Conservation (phyloP, 1,140 invertebrate genomes). For the Lutraria rhynchaena region DNA sequence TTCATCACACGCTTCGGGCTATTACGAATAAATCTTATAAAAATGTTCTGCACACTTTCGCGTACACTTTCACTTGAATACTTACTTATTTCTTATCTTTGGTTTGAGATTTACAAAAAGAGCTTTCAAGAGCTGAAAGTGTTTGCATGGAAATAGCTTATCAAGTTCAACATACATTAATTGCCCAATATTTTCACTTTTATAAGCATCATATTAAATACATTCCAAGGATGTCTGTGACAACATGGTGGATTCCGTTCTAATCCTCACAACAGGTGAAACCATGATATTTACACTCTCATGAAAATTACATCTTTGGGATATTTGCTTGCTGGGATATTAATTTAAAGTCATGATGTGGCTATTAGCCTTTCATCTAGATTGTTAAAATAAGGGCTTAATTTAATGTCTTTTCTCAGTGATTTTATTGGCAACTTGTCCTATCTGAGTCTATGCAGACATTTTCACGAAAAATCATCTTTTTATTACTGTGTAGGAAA, state of each 20-base stretch:
- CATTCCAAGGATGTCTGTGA: constrained; percentile 17
- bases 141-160: too few relatives aligned
- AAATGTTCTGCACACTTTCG: too few relatives aligned
- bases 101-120: too few relatives aligned
- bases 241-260: neutral
- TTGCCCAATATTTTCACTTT: too few relatives aligned
- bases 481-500: too few relatives aligned
- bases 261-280: constrained; percentile 29
- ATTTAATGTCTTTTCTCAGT: constrained; percentile 14
- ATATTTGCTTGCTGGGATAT: constrained; percentile 22
- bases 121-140: too few relatives aligned
- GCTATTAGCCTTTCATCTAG: constrained; percentile 19
- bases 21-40: too few relatives aligned
- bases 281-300: constrained; percentile 28
- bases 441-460: constrained; percentile 11
- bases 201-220: neutral
- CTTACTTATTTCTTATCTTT: too few relatives aligned
- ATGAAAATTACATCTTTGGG: constrained; percentile 21
- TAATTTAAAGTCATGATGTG: constrained; percentile 7
- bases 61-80: too few relatives aligned
- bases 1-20: too few relatives aligned
- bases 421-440: neutral
- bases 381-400: constrained; percentile 9
- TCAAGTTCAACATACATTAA: too few relatives aligned
- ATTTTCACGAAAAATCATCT: neutral